Conservation (phyloP, 2,113 vertebrate genomes). For the Xiphorhynchus elegans region DNA sequence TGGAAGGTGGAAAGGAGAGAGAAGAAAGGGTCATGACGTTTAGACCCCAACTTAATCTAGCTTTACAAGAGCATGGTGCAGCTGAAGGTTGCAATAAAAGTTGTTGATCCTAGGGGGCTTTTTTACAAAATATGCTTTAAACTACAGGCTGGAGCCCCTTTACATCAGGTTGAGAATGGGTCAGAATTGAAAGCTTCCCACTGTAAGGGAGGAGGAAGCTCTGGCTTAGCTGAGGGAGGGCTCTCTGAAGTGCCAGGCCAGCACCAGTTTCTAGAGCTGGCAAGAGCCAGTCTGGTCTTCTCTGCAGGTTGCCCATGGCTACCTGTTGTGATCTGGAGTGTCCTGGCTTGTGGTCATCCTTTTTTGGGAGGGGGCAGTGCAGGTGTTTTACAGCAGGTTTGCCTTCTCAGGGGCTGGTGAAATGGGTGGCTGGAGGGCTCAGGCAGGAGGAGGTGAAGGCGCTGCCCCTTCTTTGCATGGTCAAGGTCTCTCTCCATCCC, state of each 20-base stretch:
- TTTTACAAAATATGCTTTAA: background rate
- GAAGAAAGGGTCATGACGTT: background rate
- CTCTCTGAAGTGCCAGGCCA: background rate
- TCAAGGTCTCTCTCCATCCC: background rate
- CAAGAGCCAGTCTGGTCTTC: background rate
- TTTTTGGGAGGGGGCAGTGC: background rate
- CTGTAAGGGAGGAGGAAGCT: background rate
- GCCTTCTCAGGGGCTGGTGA: fast-evolving
- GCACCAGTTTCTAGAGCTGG: background rate
- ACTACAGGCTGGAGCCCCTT: background rate
- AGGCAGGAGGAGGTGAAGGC: background rate
- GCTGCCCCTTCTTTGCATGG: background rate
- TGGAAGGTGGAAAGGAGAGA: background rate
- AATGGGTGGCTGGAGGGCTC: background rate
- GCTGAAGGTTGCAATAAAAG: constrained; percentile 11
- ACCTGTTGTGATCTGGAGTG: background rate
- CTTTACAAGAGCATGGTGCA: background rate
- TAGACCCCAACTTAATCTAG: background rate
- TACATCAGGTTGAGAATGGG: background rate
- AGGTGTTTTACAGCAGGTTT: background rate
- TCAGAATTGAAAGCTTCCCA: constrained; percentile 30
- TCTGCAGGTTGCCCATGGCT: background rate
- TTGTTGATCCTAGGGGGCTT: background rate
- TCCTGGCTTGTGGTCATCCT: no score
- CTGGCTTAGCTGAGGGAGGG: background rate